Base-by-base conservation (phyloP, 2,888 invertebrate species). In the Desoria tigrina region DNA sequence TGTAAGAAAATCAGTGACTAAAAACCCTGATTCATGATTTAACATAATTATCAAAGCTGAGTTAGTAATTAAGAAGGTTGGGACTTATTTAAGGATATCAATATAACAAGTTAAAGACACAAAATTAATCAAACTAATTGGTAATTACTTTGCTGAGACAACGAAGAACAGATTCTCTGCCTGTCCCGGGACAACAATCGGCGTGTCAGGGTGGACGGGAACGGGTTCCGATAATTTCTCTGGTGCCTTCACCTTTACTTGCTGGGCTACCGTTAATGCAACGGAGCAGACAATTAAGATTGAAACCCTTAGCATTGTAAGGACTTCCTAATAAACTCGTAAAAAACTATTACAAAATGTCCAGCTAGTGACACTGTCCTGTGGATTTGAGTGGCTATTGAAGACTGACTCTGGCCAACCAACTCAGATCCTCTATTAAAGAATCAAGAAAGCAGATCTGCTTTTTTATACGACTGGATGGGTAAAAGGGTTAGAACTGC, bases 91-190 rank as follows among this genome's bases (percentile, higher is more conserved):
- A n/a, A n/a, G n/a, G n/a, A n/a, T n/a, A n/a, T n/a, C n/a, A n/a
- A n/a, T n/a, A n/a, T n/a, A n/a, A n/a, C n/a, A n/a, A n/a, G n/a
- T n/a, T n/a, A n/a, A n/a, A n/a, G n/a, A n/a, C n/a, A n/a, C n/a
- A n/a, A n/a, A n/a, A n/a, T n/a, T n/a, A n/a, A 45, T 45, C 16
- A 9, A 45, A 45, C 6, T 45, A 21, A 21, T 45, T 45, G 45
- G 32, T 21, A 61, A 59, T 66, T 66, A 72, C 72, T 65, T 66
- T 45, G 69, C 72, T 1, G 69, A 69, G 1, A 72, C 65, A 24
- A 72, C 69, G 28, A 72, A 72, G 53, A 67, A 69, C 45, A 72
- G 49, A 27, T 65, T 64, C 23, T 65, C 54, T 56, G 50, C 39
- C 21, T 32, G 45, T 9, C 9, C 45, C 6, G 45, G 45, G 16